phyloP scores from a whole-genome alignment of 1,140 invertebrate genomes.

The Plodia interpunctella region DNA sequence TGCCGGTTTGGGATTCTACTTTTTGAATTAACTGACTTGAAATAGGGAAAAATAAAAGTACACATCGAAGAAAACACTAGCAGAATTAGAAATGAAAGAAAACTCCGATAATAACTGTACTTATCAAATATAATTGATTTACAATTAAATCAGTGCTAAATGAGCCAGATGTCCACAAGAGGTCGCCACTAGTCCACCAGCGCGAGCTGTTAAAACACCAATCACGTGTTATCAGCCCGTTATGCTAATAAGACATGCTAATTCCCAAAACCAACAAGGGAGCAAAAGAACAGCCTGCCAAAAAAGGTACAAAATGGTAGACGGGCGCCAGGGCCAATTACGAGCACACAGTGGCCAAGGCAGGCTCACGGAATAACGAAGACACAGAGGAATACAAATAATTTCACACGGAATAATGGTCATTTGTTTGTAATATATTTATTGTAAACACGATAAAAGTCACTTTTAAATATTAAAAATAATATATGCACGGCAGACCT shows the following conservation, averaged over 20 bases:
- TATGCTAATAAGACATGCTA: slow-evolving; percentile 76
- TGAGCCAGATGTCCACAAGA: slow-evolving; percentile 15
- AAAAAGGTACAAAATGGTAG: slow-evolving; percentile 62
- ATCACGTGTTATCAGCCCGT: slow-evolving; percentile 67
- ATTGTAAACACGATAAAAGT: too few relatives aligned
- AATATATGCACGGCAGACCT: too few relatives aligned
- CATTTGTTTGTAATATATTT: too few relatives aligned
- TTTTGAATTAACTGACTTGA: too few relatives aligned
- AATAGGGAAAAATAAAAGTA: too few relatives aligned
- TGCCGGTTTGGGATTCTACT: not conserved
- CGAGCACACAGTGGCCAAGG: slow-evolving; percentile 35
- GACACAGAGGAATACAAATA: not conserved
- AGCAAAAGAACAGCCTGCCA: slow-evolving; percentile 47
- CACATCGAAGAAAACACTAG: too few relatives aligned
- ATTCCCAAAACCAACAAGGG: slow-evolving; percentile 75
- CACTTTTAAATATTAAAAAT: too few relatives aligned
- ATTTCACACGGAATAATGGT: too few relatives aligned
- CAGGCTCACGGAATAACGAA: not conserved
- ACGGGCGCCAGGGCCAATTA: slow-evolving; percentile 71
- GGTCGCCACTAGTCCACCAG: not conserved
- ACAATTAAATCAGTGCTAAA: too few relatives aligned
- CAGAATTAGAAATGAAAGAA: too few relatives aligned
- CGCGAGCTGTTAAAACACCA: slow-evolving; percentile 64
- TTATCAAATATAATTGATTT: too few relatives aligned
- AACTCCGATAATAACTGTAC: too few relatives aligned